phyloP scores from a whole-genome alignment of 2,113 vertebrate genomes.

The Entosphenus tridentatus region DNA sequence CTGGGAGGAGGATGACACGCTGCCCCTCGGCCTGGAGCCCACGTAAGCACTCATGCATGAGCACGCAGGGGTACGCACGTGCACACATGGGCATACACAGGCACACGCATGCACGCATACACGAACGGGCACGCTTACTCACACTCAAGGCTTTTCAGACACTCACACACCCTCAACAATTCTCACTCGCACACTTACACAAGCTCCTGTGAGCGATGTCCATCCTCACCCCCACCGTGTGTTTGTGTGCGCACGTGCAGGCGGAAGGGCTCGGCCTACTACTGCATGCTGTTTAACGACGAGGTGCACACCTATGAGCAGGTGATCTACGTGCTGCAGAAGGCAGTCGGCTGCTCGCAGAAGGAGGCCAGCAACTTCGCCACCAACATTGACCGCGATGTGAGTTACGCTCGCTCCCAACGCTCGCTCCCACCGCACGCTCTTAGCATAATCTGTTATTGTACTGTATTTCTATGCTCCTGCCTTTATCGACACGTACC shows the following conservation, averaged over 20 bases:
- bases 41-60: slow-evolving; percentile 26
- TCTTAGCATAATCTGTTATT: slow-evolving; percentile 4
- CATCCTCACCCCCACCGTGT: no score
- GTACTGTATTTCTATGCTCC: slow-evolving; percentile 6
- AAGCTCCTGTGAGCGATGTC: no score
- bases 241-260: no score
- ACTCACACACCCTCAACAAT: no score
- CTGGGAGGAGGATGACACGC: slow-evolving; percentile 63
- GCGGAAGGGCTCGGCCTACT: slow-evolving; percentile 26
- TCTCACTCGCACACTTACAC: no score
- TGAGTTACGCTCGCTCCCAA: slow-evolving; percentile 24
- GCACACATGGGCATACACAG: neutral
- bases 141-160: neutral
- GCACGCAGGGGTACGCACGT: neutral
- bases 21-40: slow-evolving; percentile 49
- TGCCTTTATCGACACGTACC: neutral
- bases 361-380: slow-evolving; percentile 88
- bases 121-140: neutral
- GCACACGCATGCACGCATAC: neutral
- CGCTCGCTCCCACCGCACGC: neutral
- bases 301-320: slow-evolving; percentile 97
- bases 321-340: slow-evolving; percentile 92
- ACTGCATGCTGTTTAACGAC: slow-evolving; percentile 96
- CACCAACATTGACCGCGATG: slow-evolving; percentile 84
- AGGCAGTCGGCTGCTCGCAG: slow-evolving; percentile 84